phyloP scores from a whole-genome alignment of 2,113 vertebrate genomes.

The Artemisiospiza belli region DNA sequence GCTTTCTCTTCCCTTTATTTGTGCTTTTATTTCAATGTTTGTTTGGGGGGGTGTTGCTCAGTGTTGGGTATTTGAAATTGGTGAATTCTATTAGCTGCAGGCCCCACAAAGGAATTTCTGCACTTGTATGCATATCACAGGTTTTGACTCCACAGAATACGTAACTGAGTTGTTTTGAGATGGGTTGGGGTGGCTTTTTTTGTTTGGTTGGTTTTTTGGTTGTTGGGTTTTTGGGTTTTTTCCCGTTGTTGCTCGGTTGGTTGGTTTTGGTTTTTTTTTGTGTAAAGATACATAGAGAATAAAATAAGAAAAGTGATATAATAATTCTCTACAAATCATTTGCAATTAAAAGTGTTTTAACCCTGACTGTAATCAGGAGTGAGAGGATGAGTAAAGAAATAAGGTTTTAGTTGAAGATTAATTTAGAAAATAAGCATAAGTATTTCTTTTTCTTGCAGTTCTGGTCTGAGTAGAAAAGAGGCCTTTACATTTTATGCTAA shows the following conservation, averaged over 20 bases:
- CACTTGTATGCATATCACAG: background rate
- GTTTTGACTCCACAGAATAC: background rate
- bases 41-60: rapidly evolving
- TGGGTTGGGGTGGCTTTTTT: background rate
- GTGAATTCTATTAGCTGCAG: background rate
- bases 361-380: background rate
- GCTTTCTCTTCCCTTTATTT: background rate
- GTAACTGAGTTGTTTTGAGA: background rate
- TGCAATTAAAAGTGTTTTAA: background rate
- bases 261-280: background rate
- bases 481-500: background rate
- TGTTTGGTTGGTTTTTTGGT: background rate
- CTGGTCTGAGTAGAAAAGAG: background rate
- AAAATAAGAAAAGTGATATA: background rate
- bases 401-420: background rate
- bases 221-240: background rate
- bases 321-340: background rate
- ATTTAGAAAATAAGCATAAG: background rate
- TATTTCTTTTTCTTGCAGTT: background rate
- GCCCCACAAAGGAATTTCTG: background rate
- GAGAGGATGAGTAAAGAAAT: background rate
- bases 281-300: background rate
- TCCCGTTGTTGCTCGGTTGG: background rate
- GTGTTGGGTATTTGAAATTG: background rate
- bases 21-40: background rate